Conservation (phyloP, 2,797 vertebrate genomes). For the Serranus cabrilla region DNA sequence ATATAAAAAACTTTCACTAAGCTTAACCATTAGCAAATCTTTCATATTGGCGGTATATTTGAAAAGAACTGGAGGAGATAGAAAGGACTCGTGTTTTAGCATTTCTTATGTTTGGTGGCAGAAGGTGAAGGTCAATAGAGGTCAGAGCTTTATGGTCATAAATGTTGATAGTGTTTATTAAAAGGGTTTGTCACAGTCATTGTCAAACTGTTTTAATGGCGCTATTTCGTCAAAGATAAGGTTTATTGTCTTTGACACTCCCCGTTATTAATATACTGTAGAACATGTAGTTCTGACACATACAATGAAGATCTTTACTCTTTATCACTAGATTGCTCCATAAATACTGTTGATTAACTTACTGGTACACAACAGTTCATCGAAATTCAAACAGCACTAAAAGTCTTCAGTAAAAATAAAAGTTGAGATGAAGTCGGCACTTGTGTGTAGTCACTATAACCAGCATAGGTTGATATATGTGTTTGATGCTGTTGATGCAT, state of each 20-base stretch:
- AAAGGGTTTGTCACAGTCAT: not conserved
- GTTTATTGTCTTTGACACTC: slow-evolving; percentile 10
- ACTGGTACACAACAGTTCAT: too few relatives aligned
- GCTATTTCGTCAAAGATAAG: not conserved
- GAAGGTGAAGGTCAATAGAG: not conserved
- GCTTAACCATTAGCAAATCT: not conserved
- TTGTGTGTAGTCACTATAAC: not conserved
- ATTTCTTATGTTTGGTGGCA: too few relatives aligned
- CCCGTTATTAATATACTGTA: not conserved
- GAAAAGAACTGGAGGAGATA: too few relatives aligned
- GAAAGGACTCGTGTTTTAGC: too few relatives aligned
- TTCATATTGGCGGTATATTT: not conserved
- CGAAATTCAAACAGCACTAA: not conserved
- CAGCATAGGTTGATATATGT: too few relatives aligned
- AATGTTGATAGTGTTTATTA: slow-evolving; percentile 8
- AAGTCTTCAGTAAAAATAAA: not conserved
- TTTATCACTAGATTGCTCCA: not conserved
- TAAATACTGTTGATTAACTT: not conserved
- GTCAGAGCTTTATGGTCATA: slow-evolving; percentile 7
- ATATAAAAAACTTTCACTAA: not conserved
- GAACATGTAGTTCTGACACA: not conserved
- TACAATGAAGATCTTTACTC: not conserved
- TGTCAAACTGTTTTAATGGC: not conserved
- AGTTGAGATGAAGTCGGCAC: not conserved
- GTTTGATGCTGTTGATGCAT: too few relatives aligned